Evolutionary conservation across 2,113 vertebrate species (phyloP).

Genomic region (Poecile atricapillus): DNA sequence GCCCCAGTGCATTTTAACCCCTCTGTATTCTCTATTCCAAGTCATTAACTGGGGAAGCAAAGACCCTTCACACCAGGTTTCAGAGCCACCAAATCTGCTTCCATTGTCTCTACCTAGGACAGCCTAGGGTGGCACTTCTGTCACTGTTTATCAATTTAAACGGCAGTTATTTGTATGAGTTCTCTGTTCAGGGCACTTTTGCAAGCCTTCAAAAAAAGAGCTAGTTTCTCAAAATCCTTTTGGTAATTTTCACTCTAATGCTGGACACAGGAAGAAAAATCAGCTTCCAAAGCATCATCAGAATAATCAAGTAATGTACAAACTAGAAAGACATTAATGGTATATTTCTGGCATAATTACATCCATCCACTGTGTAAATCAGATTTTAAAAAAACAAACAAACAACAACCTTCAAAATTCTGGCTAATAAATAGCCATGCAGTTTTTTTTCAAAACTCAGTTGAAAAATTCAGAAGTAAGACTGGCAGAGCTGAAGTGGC

Average conservation of each 20-base stretch:
- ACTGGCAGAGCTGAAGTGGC: neutral
- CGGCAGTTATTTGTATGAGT: neutral
- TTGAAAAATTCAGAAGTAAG: neutral
- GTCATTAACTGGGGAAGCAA: neutral
- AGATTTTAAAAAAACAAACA: neutral
- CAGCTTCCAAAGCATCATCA: neutral
- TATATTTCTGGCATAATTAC: neutral
- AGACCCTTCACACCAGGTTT: neutral
- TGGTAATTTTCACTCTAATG: neutral
- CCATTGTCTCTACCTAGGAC: neutral
- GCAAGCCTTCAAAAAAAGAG: neutral
- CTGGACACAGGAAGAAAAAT: neutral
- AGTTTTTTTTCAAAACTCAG: neutral
- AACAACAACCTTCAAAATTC: neutral
- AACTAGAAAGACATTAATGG: neutral
- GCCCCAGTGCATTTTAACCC: neutral
- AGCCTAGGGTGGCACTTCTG: neutral
- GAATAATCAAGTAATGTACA: neutral
- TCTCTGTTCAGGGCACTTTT: neutral
- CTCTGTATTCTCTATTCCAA: neutral
- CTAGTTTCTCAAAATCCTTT: neutral
- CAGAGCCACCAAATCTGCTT: neutral
- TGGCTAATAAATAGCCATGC: neutral
- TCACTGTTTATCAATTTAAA: neutral
- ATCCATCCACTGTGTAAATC: neutral